A percentile compares a stretch with the other conserved stretches of the same genome.
These are phyloP conservation scores for Hyppa rectilinea DNA, from an alignment of 2,888 invertebrate species.

Conservation along the genomic window DNA sequence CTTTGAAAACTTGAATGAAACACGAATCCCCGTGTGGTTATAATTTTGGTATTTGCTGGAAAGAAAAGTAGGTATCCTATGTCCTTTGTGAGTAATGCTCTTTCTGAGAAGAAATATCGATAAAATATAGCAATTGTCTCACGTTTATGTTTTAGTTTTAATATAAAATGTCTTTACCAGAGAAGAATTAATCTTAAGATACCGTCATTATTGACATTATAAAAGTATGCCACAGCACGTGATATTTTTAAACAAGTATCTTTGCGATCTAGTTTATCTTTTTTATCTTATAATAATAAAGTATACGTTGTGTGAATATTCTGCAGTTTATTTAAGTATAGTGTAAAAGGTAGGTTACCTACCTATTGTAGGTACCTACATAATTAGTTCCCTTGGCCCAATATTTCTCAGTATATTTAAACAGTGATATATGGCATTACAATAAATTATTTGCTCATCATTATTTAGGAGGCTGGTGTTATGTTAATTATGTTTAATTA, in stretches of 20 bases:
- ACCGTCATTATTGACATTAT: not conserved
- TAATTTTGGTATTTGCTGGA: too few species aligned
- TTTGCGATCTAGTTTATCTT: slow-evolving; percentile 44
- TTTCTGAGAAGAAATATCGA: too few species aligned
- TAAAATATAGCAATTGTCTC: too few species aligned
- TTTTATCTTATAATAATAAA: slow-evolving; percentile 17
- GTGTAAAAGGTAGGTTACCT: slow-evolving; percentile 6
- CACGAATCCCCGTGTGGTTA: too few species aligned
- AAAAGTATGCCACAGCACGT: slow-evolving; percentile 41
- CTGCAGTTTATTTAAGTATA: not conserved
- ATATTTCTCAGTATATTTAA: slow-evolving; percentile 39
- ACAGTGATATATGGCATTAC: slow-evolving; percentile 18
- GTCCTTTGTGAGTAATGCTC: too few species aligned
- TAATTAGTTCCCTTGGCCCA: slow-evolving; percentile 27
- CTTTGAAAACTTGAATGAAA: too few species aligned
- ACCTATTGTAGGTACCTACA: too few species aligned
- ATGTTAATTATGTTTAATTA: slow-evolving; percentile 14
- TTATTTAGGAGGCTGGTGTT: not conserved
- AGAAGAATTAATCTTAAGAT: slow-evolving; percentile 10
- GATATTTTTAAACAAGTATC: slow-evolving; percentile 33
- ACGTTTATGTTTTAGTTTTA: too few species aligned
- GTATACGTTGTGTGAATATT: slow-evolving; percentile 18
- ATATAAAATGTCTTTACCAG: not conserved
- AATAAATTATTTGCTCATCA: slow-evolving; percentile 15
- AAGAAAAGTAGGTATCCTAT: too few species aligned